Conservation (phyloP, 2,888 invertebrate species). For the Pheosia tremula region DNA sequence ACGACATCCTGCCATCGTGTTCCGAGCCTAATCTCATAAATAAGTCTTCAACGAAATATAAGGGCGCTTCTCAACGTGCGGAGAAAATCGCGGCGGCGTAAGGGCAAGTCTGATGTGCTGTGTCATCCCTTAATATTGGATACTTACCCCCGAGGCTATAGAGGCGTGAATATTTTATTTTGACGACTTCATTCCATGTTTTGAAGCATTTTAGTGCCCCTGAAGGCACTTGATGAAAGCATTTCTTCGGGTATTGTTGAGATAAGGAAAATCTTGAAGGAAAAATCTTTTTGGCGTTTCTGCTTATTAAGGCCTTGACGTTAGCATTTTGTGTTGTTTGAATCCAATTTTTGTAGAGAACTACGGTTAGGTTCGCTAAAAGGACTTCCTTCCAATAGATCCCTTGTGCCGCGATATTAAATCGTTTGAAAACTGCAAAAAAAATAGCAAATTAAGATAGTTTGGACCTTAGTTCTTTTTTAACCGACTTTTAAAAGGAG, state of each 20-base stretch:
- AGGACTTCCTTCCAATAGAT: too few species aligned
- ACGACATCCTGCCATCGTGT: constrained; percentile 16
- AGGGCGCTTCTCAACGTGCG: constrained; percentile 12
- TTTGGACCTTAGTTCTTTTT: too few species aligned
- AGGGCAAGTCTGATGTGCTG: constrained; percentile 27
- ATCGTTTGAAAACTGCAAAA: too few species aligned
- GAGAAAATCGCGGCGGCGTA: constrained; percentile 34
- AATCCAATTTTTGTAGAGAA: too few species aligned
- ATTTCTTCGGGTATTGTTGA: neutral
- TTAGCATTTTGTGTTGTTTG: neutral
- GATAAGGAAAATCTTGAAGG: neutral
- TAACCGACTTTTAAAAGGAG: too few species aligned
- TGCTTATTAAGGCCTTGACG: neutral
- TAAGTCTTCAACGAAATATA: constrained; percentile 22
- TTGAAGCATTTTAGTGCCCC: neutral
- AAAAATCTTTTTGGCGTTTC: neutral
- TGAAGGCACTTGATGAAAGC: neutral
- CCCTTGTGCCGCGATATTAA: too few species aligned
- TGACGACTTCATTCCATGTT: constrained; percentile 10
- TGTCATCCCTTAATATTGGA: constrained; percentile 43
- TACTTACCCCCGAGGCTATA: constrained; percentile 24
- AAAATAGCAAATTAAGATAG: too few species aligned
- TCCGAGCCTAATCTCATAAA: constrained; percentile 26
- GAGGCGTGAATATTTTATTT: constrained; percentile 24
- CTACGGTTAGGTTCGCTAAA: too few species aligned